A percentile compares a stretch with the other conserved stretches of the same genome.
phyloP scores from a whole-genome alignment of 1,140 invertebrate species.

The Melanaphis sacchari region DNA sequence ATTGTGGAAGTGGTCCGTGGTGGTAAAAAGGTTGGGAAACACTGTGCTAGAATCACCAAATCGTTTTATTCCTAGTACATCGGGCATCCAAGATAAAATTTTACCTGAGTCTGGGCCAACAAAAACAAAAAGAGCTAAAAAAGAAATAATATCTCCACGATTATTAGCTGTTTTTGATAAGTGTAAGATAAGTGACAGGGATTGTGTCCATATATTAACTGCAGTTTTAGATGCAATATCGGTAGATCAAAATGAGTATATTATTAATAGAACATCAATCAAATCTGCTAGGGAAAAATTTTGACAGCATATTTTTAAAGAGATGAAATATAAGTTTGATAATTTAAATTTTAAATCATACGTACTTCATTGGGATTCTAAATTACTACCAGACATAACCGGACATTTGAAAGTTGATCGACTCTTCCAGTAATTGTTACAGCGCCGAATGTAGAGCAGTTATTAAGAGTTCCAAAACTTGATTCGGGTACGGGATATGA shows the following conservation, averaged over 20 bases:
- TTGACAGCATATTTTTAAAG: not conserved
- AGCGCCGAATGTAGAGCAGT: not conserved
- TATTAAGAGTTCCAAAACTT: not conserved
- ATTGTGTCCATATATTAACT: not conserved
- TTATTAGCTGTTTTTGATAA: too few species aligned
- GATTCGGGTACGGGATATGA: not conserved
- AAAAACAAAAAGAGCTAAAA: slow-evolving; percentile 11
- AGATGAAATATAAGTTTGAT: not conserved
- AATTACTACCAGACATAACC: not conserved
- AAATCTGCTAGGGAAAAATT: not conserved
- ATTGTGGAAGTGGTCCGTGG: too few species aligned
- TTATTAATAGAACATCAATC: not conserved
- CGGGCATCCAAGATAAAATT: not conserved
- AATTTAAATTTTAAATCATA: not conserved
- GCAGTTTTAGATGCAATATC: not conserved
- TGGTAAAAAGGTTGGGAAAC: too few species aligned
- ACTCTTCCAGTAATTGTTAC: slow-evolving; percentile 9
- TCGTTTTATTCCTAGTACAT: not conserved
- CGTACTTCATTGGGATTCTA: not conserved
- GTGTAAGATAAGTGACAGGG: too few species aligned
- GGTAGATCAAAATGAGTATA: not conserved
- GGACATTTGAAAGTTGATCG: not conserved
- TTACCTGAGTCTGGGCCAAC: not conserved
- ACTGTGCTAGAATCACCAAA: not conserved
- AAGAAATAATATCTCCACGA: not conserved